Evolutionary conservation across 2,888 invertebrate genomes (phyloP).

Genomic region (Caenorhabditis parvicauda): DNA sequence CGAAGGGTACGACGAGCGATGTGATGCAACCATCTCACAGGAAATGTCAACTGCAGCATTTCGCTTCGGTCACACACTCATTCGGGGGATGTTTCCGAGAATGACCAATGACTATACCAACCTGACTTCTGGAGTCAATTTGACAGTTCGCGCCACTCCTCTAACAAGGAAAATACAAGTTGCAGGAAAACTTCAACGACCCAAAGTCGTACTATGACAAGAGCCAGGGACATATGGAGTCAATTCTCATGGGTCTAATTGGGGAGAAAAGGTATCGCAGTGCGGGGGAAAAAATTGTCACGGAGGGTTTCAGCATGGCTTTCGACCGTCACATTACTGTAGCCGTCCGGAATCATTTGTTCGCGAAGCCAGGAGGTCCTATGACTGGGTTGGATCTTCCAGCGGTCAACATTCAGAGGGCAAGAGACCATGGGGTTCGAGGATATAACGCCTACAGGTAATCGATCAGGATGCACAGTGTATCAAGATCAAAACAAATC

Average conservation of each 20-base stretch:
- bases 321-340: slow-evolving; percentile 58
- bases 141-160: slow-evolving; percentile 9
- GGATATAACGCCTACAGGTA: slow-evolving; percentile 72
- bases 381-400: slow-evolving; percentile 74
- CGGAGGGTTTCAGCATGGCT: slow-evolving; percentile 46
- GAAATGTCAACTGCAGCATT: slow-evolving; percentile 77
- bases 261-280: slow-evolving; percentile 40
- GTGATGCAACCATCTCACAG: slow-evolving; percentile 79
- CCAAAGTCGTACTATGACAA: slow-evolving; percentile 53
- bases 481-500: no score
- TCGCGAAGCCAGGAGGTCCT: slow-evolving; percentile 69
- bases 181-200: slow-evolving; percentile 52
- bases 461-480: neutral
- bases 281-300: neutral
- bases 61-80: slow-evolving; percentile 72
- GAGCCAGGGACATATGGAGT: slow-evolving; percentile 59
- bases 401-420: slow-evolving; percentile 84
- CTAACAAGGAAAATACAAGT: slow-evolving; percentile 13
- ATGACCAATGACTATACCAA: slow-evolving; percentile 50
- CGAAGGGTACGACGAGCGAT: slow-evolving; percentile 69
- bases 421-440: slow-evolving; percentile 82
- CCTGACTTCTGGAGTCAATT: slow-evolving; percentile 28
- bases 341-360: slow-evolving; percentile 74
- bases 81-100: slow-evolving; percentile 77
- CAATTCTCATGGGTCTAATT: slow-evolving; percentile 61